phyloP scores from a whole-genome alignment of 2,797 vertebrate species.

The Novumbra hubbsi region DNA sequence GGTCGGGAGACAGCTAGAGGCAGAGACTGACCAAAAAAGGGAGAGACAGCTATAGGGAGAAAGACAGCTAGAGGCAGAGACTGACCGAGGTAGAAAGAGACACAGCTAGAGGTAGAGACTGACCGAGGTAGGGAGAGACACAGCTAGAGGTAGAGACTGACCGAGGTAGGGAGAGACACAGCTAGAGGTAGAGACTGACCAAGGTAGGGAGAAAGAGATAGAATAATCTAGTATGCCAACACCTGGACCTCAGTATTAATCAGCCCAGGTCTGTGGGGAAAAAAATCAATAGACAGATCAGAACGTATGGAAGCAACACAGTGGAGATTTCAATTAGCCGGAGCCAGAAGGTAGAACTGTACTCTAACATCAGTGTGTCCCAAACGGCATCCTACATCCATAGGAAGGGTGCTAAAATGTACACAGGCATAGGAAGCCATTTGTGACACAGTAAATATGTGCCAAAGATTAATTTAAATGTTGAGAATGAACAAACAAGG shows the following conservation, averaged over 20 bases:
- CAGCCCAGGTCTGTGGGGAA: constrained; percentile 19
- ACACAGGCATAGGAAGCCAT: neutral
- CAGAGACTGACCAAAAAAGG: too few relatives aligned
- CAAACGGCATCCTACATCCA: neutral
- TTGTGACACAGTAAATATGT: neutral
- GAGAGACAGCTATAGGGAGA: too few relatives aligned
- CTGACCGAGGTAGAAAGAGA: too few relatives aligned
- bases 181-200: neutral
- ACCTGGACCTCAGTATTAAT: constrained; percentile 33
- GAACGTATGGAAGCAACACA: constrained; percentile 34
- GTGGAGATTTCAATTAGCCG: constrained; percentile 56
- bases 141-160: too few relatives aligned
- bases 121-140: too few relatives aligned
- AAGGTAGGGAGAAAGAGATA: neutral
- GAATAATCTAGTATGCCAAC: constrained; percentile 12
- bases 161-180: too few relatives aligned
- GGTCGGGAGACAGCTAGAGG: too few relatives aligned
- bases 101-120: too few relatives aligned
- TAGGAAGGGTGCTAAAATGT: neutral
- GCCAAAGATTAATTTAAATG: constrained; percentile 51
- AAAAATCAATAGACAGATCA: constrained; percentile 29
- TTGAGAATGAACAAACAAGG: constrained; percentile 21
- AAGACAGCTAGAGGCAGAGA: too few relatives aligned
- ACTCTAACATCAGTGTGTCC: constrained; percentile 19
- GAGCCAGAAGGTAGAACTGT: constrained; percentile 39